Evolutionary conservation across 2,888 invertebrate genomes (phyloP).

Genomic region (Saturnia japonica): DNA sequence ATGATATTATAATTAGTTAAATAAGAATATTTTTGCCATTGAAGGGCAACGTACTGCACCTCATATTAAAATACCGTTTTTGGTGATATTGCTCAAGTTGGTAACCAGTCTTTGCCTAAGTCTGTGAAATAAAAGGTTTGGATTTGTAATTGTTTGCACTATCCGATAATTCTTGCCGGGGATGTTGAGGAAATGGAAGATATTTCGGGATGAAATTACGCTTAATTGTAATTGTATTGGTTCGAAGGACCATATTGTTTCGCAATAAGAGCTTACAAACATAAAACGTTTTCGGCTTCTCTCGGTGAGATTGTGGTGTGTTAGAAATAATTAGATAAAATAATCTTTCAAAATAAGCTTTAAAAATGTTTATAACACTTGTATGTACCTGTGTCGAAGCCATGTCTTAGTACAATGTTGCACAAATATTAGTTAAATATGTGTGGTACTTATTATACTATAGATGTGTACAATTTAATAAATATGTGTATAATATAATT

Average conservation of each 20-base stretch:
- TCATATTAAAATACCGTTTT: neutral
- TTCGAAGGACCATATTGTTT: neutral
- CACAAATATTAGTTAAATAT: neutral
- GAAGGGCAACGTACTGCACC: neutral
- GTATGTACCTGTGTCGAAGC: neutral
- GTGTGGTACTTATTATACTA: neutral
- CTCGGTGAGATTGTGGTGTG: neutral
- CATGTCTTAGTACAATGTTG: conserved; percentile 7
- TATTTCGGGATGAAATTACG: neutral
- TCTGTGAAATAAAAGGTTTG: neutral
- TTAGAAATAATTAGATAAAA: neutral
- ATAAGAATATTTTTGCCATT: neutral
- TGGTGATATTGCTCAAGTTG: neutral
- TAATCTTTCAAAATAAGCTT: neutral
- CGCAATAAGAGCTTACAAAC: neutral
- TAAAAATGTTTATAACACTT: conserved; percentile 5
- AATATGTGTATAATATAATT: neutral
- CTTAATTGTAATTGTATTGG: neutral
- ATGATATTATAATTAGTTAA: neutral
- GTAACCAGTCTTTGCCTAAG: neutral
- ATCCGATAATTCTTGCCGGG: neutral
- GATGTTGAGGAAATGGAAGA: neutral
- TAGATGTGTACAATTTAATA: neutral
- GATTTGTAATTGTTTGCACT: neutral
- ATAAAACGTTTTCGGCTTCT: neutral